Conservation (phyloP, 2,888 invertebrate genomes). For the Thalpophila matura region DNA sequence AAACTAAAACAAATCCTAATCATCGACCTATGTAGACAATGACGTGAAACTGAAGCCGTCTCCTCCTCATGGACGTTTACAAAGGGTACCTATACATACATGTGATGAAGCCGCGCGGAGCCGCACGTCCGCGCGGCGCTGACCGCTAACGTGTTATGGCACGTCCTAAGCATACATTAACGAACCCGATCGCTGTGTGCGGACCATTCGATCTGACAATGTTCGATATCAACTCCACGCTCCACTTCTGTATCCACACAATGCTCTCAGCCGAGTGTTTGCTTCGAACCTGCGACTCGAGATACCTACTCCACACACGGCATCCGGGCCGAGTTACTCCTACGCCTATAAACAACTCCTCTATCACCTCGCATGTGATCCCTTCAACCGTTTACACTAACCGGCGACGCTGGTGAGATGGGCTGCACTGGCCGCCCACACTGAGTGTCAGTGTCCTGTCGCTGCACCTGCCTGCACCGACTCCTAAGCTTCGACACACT, state of each 20-base stretch:
- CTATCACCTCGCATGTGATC: slow-evolving; percentile 83
- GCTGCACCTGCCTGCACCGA: slow-evolving; percentile 57
- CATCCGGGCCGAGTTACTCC: slow-evolving; percentile 61
- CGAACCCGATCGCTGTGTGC: slow-evolving; percentile 34
- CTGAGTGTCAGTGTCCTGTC: slow-evolving; percentile 37
- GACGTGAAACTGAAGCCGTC: slow-evolving; percentile 61
- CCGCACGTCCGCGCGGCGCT: slow-evolving; percentile 16
- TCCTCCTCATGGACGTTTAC: slow-evolving; percentile 72
- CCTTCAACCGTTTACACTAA: slow-evolving; percentile 87
- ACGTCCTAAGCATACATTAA: slow-evolving; percentile 72
- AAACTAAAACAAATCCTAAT: slow-evolving; percentile 51
- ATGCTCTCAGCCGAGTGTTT: background rate
- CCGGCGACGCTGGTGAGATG: slow-evolving; percentile 60
- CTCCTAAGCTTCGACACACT: slow-evolving; percentile 17
- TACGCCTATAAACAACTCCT: slow-evolving; percentile 70
- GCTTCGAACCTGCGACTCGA: background rate
- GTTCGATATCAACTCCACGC: background rate
- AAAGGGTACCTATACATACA: slow-evolving; percentile 69
- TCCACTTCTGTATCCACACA: too few species aligned
- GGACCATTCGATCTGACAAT: background rate
- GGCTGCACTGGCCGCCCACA: slow-evolving; percentile 15
- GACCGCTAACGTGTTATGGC: slow-evolving; percentile 73
- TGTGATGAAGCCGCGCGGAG: slow-evolving; percentile 54
- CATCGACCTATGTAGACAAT: slow-evolving; percentile 42
- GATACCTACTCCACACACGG: slow-evolving; percentile 27